phyloP scores from a whole-genome alignment of 2,888 invertebrate species.

The Meiosimyza decipiens region DNA sequence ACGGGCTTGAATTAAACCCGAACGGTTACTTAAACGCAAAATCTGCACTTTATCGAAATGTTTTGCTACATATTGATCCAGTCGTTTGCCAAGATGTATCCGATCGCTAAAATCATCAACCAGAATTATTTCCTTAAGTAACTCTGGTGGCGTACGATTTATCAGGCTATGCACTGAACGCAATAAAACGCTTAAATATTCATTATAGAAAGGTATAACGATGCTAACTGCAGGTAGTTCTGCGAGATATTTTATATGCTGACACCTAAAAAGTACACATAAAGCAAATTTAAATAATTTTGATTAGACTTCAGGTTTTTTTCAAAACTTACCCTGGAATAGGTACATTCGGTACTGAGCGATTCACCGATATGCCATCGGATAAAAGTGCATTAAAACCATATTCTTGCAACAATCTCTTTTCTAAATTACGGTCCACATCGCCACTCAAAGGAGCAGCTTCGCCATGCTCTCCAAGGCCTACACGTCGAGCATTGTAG shows the following conservation, averaged over 20 bases:
- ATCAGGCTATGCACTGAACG: constrained; percentile 84
- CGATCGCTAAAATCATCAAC: constrained; percentile 90
- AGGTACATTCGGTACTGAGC: constrained; percentile 84
- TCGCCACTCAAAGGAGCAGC: constrained; percentile 74
- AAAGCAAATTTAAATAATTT: background rate
- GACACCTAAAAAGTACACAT: constrained; percentile 51
- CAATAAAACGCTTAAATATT: constrained; percentile 89
- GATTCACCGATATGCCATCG: constrained; percentile 89
- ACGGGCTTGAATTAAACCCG: constrained; percentile 89
- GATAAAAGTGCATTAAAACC: constrained; percentile 95
- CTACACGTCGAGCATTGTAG: constrained; percentile 72
- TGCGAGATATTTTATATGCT: constrained; percentile 54
- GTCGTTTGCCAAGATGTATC: constrained; percentile 75
- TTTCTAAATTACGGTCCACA: constrained; percentile 72
- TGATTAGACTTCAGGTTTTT: constrained; percentile 68
- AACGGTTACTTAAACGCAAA: constrained; percentile 77
- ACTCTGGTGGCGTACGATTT: constrained; percentile 82
- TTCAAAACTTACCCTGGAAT: constrained; percentile 69
- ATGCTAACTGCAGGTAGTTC: constrained; percentile 81
- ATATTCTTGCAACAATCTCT: constrained; percentile 81
- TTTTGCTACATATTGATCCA: constrained; percentile 79
- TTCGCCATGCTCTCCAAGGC: constrained; percentile 80
- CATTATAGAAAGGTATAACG: constrained; percentile 93
- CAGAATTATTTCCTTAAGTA: constrained; percentile 89
- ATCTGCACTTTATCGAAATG: constrained; percentile 82